Percentiles rank a stretch among this genome's conserved stretches.
These are phyloP conservation scores for Drosophila baimaii DNA, from an alignment of 1,140 invertebrate genomes.

Conservation along the genomic window DNA sequence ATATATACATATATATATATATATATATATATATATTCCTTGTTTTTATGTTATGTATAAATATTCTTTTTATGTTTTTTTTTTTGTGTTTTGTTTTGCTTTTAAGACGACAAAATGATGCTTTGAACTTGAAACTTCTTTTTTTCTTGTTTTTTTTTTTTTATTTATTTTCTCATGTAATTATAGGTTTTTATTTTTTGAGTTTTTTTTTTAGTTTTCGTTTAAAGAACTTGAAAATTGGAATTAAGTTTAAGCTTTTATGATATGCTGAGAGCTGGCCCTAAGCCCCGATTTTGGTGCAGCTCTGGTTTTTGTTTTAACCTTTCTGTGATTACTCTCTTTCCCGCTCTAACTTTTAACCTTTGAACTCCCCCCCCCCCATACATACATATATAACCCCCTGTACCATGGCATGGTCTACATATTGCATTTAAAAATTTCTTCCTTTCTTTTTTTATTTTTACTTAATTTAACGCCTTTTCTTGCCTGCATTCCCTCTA, in stretches of 20 bases:
- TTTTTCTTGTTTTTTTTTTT: slow-evolving; percentile 12
- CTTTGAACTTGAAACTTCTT: slow-evolving; percentile 70
- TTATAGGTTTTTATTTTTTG: slow-evolving; percentile 11
- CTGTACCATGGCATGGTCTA: slow-evolving; percentile 51
- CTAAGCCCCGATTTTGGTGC: slow-evolving; percentile 9
- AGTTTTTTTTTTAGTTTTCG: slow-evolving; percentile 23
- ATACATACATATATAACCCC: slow-evolving; percentile 7
- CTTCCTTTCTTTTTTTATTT: neutral
- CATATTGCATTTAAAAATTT: slow-evolving; percentile 69
- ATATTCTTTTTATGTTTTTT: slow-evolving; percentile 35
- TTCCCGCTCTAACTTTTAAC: too few relatives aligned
- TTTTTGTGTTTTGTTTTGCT: slow-evolving; percentile 9
- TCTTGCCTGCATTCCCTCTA: slow-evolving; percentile 5
- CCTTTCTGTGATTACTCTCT: neutral
- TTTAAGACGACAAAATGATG: slow-evolving; percentile 76
- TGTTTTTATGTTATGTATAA: slow-evolving; percentile 53
- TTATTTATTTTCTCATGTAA: slow-evolving; percentile 15
- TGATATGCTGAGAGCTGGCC: slow-evolving; percentile 47
- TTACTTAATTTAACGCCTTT: slow-evolving; percentile 4
- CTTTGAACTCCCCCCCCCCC: too few relatives aligned
- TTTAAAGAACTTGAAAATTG: slow-evolving; percentile 53
- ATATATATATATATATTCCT: neutral
- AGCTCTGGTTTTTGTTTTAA: slow-evolving; percentile 16
- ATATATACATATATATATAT: slow-evolving; percentile 6
- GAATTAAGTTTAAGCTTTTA: slow-evolving; percentile 44